A percentile compares a stretch with the other conserved stretches of the same genome.
Conservation (phyloP, 2,888 invertebrate species). For the Callinectes sapidus region DNA sequence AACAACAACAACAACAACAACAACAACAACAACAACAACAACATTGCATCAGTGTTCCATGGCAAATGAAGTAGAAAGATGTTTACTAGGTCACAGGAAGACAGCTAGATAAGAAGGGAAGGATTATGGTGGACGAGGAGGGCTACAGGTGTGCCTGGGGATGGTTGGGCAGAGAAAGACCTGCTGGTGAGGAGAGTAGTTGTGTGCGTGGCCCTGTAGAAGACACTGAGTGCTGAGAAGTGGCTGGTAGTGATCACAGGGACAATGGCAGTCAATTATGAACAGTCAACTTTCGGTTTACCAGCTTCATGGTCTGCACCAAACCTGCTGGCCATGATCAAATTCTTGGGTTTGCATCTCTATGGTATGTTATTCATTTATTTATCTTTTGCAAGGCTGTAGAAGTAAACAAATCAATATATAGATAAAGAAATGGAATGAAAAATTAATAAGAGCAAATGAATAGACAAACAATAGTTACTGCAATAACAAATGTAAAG, state of each 20-base stretch:
- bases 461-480: neutral
- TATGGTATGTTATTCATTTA: neutral
- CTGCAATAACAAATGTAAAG: neutral
- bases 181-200: neutral
- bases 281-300: neutral
- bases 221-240: neutral
- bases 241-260: neutral
- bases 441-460: neutral
- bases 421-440: too few species aligned
- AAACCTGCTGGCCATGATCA: neutral
- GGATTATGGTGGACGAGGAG: neutral
- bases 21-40: too few species aligned
- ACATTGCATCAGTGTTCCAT: neutral
- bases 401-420: too few species aligned
- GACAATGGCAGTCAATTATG: neutral
- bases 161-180: neutral
- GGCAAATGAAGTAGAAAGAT: neutral
- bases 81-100: constrained; percentile 12
- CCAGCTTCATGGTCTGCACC: neutral
- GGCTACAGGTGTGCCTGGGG: neutral
- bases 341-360: neutral
- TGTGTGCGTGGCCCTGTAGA: neutral
- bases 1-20: too few species aligned
- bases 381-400: neutral
- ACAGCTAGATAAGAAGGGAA: neutral